A percentile compares a stretch with the other conserved stretches of the same genome.
Conservation (phyloP, 2,113 vertebrate genomes). For the Pedetes capensis region DNA sequence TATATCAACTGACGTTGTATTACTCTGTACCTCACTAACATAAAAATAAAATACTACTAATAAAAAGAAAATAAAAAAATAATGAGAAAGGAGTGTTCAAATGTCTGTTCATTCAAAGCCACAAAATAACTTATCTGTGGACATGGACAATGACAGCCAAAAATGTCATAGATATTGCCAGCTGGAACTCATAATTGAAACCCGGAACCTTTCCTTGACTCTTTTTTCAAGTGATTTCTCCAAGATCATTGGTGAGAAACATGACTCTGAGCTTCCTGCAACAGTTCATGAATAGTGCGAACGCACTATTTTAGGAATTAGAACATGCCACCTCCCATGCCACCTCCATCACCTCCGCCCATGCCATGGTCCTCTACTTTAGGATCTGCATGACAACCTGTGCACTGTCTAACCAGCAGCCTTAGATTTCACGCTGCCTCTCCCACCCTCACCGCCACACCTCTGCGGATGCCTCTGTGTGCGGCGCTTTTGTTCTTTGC, state of each 20-base stretch:
- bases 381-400: conserved; percentile 89
- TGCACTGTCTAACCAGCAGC: conserved; percentile 86
- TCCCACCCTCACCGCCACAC: conserved; percentile 90
- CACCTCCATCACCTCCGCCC: conserved; percentile 86
- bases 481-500: conserved; percentile 90
- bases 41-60: too few relatives aligned
- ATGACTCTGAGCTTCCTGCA: conserved; percentile 50
- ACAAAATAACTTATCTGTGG: conserved; percentile 83
- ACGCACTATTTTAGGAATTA: conserved; percentile 72
- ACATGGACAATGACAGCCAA: conserved; percentile 73
- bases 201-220: conserved; percentile 70
- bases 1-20: too few relatives aligned
- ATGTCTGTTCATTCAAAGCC: conserved; percentile 82
- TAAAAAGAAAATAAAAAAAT: too few relatives aligned
- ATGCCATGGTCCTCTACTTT: conserved; percentile 87
- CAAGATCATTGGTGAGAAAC: conserved; percentile 59
- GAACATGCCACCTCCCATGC: conserved; percentile 88
- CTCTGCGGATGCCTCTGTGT: conserved; percentile 81
- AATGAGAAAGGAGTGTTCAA: conserved; percentile 80
- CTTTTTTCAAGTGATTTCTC: conserved; percentile 66
- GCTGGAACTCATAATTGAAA: conserved; percentile 79
- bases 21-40: too few relatives aligned
- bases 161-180: conserved; percentile 76
- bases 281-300: conserved; percentile 62
- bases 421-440: conserved; percentile 89